Base-by-base conservation (phyloP, 2,888 invertebrate species). In the Acanthopleura granulata region DNA sequence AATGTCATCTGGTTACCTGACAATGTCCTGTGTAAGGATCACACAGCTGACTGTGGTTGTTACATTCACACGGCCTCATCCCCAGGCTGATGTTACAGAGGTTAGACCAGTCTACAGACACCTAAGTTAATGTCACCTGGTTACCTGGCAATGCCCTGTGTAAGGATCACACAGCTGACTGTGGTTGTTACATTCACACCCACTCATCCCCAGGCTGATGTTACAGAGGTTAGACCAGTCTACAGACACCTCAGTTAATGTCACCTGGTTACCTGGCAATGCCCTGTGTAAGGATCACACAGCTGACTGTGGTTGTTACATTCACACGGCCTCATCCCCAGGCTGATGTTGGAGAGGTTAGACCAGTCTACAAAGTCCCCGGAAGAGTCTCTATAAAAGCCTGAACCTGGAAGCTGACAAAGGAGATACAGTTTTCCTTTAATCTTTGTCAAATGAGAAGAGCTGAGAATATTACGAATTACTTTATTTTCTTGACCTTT, bases 251-350 rank as follows among this genome's bases (percentile, higher is more conserved):
- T 91, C 88, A 16, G 90, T n/a, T n/a, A n/a, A n/a, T n/a, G n/a
- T n/a, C n/a, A n/a, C n/a, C n/a, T n/a, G n/a, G 93, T 92, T 91
- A 96, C 97, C 92, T 94, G 89, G 87, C 98, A 98, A 77, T 94
- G 90, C 74, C 98, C 97, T 25, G 96, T 96, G 87, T 95, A 95
- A 0, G 93, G 93, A 87, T 97, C 93, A 87, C 98, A 98, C 18
- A 93, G 91, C 12, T 91, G 91, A 1, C 96, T 95, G 76, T 96
- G 92, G 6, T 94, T 94, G 87, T 95, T 95, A 87, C 98, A 98
- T 72, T 94, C 92, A 85, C 98, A 98, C 0, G 94, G 94, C 79
- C 92, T 93, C 0, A 96, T 94, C 93, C 0, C 96, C 96, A 72
- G 57, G 22, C 3, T 57, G n/a, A 96, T 94, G 81, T 95, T 94